Evolutionary conservation across 2,797 vertebrate genomes (phyloP), one percentile per base, ranked within the genome.

Genomic region (Anguilla anguilla): DNA sequence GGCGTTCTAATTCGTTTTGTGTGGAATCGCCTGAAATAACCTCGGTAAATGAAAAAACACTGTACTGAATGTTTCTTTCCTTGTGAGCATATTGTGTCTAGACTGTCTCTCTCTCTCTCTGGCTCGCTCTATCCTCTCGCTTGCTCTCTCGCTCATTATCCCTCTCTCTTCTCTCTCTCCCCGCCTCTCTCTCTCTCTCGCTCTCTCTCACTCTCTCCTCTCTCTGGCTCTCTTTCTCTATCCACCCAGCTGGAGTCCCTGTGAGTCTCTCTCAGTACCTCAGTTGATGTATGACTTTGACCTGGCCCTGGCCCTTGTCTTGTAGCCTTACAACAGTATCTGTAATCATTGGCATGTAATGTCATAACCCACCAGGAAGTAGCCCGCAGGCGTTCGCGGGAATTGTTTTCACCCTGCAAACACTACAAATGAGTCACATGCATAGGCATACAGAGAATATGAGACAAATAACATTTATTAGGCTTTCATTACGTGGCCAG

Each of bases 21-120:
- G 25, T 85, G 22, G 53, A 10, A 57, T 57, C n/a, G 10, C 86
- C 86, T 90, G 89, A 89, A 91, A 64, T 6, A 84, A 84, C 86
- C 88, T 88, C 81, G 88, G 89, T 91, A 92, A 92, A 92, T 87
- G 86, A 92, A 94, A 92, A 90, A 51, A 83, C 85, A 77, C 59
- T 35, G 51, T 91, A 94, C 91, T 92, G 39, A 79, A 43, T 22
- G 13, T 79, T 79, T 74, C 28, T 91, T 35, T 91, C 89, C 85
- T 83, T 89, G 87, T 91, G 86, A 90, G 94, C 92, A 90, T 89
- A 92, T 94, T 92, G 91, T 88, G 67, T 67, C 53, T 67, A n/a
- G n/a, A 67, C 61, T 39, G 2, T 46, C 43, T 67, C 46, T 35
- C 61, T 25, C 15, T 39, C 6, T 74, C n/a, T 55, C 49, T 9